phyloP scores from a whole-genome alignment of 2,888 invertebrate genomes.

The Tiliacea aurago region DNA sequence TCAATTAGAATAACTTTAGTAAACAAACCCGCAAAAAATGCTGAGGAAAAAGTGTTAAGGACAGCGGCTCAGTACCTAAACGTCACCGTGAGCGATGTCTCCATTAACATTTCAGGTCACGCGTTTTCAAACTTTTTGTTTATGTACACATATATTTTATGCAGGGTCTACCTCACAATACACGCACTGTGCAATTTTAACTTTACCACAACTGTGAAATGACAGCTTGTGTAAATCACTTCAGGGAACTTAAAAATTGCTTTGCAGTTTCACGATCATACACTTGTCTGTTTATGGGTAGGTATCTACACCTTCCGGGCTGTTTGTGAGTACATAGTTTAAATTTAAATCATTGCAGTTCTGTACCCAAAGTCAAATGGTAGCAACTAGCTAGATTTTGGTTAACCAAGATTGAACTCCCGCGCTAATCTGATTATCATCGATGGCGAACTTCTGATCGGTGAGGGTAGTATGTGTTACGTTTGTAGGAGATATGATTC shows the following conservation, averaged over 20 bases:
- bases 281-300: not conserved
- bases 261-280: not conserved
- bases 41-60: conserved; percentile 47
- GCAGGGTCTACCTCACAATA: conserved; percentile 41
- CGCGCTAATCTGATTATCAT: conserved; percentile 49
- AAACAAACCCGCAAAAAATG: conserved; percentile 35
- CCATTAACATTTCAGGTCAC: conserved; percentile 59
- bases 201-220: conserved; percentile 38
- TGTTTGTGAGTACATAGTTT: not conserved
- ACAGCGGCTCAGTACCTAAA: conserved; percentile 29
- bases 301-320: not conserved
- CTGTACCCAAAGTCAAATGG: conserved; percentile 2
- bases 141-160: conserved; percentile 54
- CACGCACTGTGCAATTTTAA: conserved; percentile 52
- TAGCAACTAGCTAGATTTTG: conserved; percentile 10
- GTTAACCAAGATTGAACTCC: conserved; percentile 35
- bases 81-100: conserved; percentile 44
- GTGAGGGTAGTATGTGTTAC: conserved; percentile 17
- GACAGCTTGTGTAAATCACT: conserved; percentile 30
- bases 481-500: conserved; percentile 40
- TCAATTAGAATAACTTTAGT: conserved; percentile 22
- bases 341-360: not conserved
- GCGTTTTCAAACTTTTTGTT: conserved; percentile 58
- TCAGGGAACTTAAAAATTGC: conserved; percentile 14
- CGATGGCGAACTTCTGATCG: conserved; percentile 28